Conservation (phyloP, 1,140 invertebrate species). For the Homalodisca vitripennis region DNA sequence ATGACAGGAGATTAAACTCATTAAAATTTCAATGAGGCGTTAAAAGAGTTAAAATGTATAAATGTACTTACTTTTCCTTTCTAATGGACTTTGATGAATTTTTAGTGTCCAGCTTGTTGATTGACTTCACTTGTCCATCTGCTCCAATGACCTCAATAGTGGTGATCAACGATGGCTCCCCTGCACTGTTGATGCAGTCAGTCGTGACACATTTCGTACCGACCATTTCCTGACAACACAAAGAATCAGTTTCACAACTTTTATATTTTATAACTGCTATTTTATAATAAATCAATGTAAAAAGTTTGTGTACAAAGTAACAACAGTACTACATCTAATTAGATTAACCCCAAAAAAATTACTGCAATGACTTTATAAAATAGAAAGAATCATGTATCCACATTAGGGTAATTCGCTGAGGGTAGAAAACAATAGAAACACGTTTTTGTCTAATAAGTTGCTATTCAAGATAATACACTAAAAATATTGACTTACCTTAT, state of each 20-base stretch:
- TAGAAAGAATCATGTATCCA: not conserved
- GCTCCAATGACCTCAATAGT: conserved; percentile 32
- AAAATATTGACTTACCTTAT: conserved; percentile 35
- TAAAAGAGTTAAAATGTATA: no score
- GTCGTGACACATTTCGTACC: conserved; percentile 29
- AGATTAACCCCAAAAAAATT: not conserved
- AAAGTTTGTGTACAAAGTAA: not conserved
- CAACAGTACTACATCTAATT: not conserved
- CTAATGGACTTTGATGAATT: no score
- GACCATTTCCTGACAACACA: conserved; percentile 32
- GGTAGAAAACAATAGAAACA: no score
- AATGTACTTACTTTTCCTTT: no score
- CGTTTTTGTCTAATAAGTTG: no score
- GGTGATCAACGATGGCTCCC: conserved; percentile 25
- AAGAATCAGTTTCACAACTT: not conserved
- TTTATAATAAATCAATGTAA: not conserved
- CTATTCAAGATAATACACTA: no score
- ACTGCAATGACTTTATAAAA: not conserved
- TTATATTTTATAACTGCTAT: not conserved
- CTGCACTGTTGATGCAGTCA: conserved; percentile 30
- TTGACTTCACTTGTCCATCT: conserved; percentile 31
- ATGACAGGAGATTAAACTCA: no score
- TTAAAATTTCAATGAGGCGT: no score
- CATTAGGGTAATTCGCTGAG: not conserved
- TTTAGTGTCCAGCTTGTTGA: conserved; percentile 24